Percentiles rank a stretch among this genome's conserved stretches.
These are phyloP conservation scores for Cosmopolites sordidus DNA, from an alignment of 2,888 invertebrate species.

Conservation along the genomic window DNA sequence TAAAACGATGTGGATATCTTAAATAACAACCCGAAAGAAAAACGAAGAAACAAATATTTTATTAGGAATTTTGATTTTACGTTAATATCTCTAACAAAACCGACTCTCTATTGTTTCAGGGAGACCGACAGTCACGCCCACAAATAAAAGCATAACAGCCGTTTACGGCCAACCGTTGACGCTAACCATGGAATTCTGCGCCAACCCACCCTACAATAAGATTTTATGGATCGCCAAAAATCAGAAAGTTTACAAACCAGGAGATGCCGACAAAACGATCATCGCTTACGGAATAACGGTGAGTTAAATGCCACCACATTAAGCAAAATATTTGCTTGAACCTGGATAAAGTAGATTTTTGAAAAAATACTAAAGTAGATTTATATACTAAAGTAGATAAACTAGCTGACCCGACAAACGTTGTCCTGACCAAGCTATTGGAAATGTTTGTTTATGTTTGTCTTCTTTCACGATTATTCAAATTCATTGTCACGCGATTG, in stretches of 20 bases:
- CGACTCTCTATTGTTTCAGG: constrained; percentile 49
- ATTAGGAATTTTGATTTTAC: too few species aligned
- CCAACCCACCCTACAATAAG: constrained; percentile 65
- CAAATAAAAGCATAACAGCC: constrained; percentile 63
- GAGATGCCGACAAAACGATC: constrained; percentile 50
- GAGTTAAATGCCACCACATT: too few species aligned
- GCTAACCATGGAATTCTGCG: constrained; percentile 70
- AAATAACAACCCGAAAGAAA: too few species aligned
- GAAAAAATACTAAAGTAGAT: neutral
- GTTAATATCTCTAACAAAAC: neutral
- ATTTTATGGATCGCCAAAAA: constrained; percentile 61
- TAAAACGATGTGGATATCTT: too few species aligned
- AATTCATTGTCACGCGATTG: too few species aligned
- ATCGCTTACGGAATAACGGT: constrained; percentile 54
- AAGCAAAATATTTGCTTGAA: too few species aligned
- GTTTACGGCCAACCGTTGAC: constrained; percentile 65
- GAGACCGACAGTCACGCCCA: constrained; percentile 62
- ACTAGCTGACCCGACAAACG: too few species aligned
- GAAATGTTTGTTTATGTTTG: too few species aligned
- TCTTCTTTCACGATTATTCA: too few species aligned
- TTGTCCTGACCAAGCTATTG: too few species aligned
- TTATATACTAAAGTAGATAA: too few species aligned
- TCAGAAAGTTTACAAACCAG: constrained; percentile 53
- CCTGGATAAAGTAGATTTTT: neutral
- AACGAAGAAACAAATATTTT: too few species aligned